phyloP scores from a whole-genome alignment of 2,888 invertebrate species.

The Galeopsomyia nigrocyanea region DNA sequence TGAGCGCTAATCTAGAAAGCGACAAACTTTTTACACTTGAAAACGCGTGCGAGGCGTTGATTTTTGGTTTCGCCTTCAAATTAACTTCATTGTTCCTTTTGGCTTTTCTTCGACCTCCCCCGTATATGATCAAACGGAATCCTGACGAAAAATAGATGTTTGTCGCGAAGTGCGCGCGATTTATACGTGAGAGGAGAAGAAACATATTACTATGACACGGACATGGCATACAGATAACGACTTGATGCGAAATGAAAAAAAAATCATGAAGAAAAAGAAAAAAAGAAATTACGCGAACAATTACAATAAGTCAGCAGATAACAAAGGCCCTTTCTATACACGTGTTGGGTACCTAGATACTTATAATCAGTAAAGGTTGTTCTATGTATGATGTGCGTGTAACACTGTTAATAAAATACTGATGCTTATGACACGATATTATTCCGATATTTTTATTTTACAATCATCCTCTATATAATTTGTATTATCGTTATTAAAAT shows the following conservation, averaged over 20 bases:
- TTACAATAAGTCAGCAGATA: slow-evolving; percentile 6
- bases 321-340: slow-evolving; percentile 41
- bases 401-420: slow-evolving; percentile 67
- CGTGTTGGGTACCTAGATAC: slow-evolving; percentile 51
- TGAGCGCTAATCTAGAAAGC: slow-evolving; percentile 27
- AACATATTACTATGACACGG: slow-evolving; percentile 56
- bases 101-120: slow-evolving; percentile 43
- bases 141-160: slow-evolving; percentile 9
- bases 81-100: slow-evolving; percentile 46
- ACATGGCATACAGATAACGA: slow-evolving; percentile 67
- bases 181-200: slow-evolving; percentile 44
- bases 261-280: slow-evolving; percentile 21
- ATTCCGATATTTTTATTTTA: not conserved
- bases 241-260: slow-evolving; percentile 51
- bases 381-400: slow-evolving; percentile 68
- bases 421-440: slow-evolving; percentile 63
- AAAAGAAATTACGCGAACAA: slow-evolving; percentile 22
- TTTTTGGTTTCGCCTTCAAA: slow-evolving; percentile 33
- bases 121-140: slow-evolving; percentile 37
- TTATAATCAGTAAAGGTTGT: slow-evolving; percentile 63
- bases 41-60: slow-evolving; percentile 39
- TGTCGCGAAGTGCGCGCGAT: slow-evolving; percentile 36
- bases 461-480: not conserved
- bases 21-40: slow-evolving; percentile 53
- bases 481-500: not conserved